Evolutionary conservation across 2,113 vertebrate species (phyloP).

Genomic region (Pica pica): DNA sequence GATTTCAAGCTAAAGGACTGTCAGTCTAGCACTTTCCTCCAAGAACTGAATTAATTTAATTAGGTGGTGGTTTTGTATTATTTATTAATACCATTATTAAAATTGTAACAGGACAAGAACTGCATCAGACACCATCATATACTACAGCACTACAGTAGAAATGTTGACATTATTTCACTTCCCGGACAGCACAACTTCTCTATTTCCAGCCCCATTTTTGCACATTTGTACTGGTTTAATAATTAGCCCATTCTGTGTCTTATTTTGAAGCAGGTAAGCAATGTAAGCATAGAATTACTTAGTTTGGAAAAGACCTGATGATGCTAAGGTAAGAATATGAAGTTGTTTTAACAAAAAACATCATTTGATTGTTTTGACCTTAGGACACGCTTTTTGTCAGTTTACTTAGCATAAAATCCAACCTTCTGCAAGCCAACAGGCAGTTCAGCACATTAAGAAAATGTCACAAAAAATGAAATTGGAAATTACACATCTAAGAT

Average conservation of each 20-base stretch:
- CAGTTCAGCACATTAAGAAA: background rate
- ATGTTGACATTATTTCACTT: background rate
- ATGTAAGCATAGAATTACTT: background rate
- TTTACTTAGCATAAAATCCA: background rate
- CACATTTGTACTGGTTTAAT: background rate
- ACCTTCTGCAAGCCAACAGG: background rate
- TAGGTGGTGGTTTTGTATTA: background rate
- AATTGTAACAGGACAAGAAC: constrained; percentile 12
- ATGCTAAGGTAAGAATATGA: background rate
- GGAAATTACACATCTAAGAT: background rate
- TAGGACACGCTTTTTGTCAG: background rate
- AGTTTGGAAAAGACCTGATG: background rate
- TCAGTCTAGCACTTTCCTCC: constrained; percentile 47
- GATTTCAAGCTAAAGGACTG: constrained; percentile 63
- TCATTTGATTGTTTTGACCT: background rate
- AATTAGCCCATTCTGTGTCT: background rate
- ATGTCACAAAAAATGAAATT: background rate
- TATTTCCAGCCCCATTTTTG: background rate
- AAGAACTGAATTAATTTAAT: constrained; percentile 54
- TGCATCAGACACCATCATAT: background rate
- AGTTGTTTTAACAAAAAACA: background rate
- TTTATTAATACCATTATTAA: constrained; percentile 5
- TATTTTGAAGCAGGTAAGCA: background rate
- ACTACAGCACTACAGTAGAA: background rate
- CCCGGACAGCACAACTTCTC: background rate